phyloP scores from a whole-genome alignment of 2,888 invertebrate genomes.

The Chrysolina americana region DNA sequence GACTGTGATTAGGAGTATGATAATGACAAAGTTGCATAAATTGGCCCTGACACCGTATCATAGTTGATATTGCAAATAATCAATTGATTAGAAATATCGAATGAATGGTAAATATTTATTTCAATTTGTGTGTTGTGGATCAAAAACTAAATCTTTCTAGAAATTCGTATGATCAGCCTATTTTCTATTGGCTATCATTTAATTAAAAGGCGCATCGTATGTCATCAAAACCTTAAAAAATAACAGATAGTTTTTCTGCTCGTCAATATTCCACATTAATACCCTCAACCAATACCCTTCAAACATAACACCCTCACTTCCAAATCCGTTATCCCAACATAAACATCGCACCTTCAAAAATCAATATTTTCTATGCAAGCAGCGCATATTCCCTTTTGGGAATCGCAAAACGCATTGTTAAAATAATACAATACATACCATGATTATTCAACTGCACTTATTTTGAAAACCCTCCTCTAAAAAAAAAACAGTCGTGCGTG shows the following conservation, averaged over 20 bases:
- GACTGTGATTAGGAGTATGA: too few species aligned
- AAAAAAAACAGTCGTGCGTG: not conserved
- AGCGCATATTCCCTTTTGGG: slow-evolving; percentile 12
- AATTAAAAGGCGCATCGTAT: too few species aligned
- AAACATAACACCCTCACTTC: slow-evolving; percentile 2
- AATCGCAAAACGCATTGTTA: not conserved
- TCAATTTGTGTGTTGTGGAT: too few species aligned
- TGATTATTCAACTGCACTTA: not conserved
- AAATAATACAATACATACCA: slow-evolving; percentile 14
- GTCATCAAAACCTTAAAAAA: too few species aligned
- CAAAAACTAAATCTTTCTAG: too few species aligned
- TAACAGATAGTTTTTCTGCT: not conserved
- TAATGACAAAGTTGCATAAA: too few species aligned
- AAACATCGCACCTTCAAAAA: slow-evolving; percentile 9
- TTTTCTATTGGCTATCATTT: too few species aligned
- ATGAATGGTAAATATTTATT: too few species aligned
- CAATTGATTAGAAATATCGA: too few species aligned
- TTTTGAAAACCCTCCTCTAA: not conserved
- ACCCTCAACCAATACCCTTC: not conserved
- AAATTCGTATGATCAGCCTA: too few species aligned
- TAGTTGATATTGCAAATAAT: too few species aligned
- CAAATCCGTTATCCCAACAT: not conserved
- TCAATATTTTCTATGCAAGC: slow-evolving; percentile 11
- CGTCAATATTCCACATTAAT: not conserved
- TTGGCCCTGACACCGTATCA: too few species aligned